phyloP scores from a whole-genome alignment of 2,888 invertebrate species.

The Atherix ibis region DNA sequence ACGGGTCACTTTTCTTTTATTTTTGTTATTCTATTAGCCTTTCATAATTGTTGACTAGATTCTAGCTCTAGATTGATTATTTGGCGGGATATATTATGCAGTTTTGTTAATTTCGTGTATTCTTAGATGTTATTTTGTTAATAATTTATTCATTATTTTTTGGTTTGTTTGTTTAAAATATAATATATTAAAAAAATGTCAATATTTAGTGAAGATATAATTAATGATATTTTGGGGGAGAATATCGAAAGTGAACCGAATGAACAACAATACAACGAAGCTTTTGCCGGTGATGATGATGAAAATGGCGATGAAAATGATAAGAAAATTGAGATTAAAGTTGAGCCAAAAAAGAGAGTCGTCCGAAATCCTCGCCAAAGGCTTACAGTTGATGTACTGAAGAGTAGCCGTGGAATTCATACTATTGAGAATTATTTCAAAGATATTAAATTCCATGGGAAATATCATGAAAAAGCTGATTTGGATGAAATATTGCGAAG shows the following conservation, averaged over 20 bases:
- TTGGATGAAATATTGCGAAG: slow-evolving; percentile 62
- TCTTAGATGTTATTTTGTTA: not conserved
- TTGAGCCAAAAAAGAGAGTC: slow-evolving; percentile 39
- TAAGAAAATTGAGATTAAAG: slow-evolving; percentile 26
- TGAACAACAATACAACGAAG: slow-evolving; percentile 29
- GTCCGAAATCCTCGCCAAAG: slow-evolving; percentile 49
- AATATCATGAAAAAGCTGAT: slow-evolving; percentile 70
- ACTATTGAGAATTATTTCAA: slow-evolving; percentile 63
- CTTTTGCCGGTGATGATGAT: slow-evolving; percentile 25
- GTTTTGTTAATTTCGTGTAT: no score
- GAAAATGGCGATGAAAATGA: slow-evolving; percentile 35
- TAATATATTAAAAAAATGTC: slow-evolving; percentile 10
- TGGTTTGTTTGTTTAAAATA: not conserved
- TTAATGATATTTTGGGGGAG: slow-evolving; percentile 22
- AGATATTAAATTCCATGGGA: slow-evolving; percentile 61
- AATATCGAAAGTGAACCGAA: slow-evolving; percentile 33
- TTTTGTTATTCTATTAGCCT: no score
- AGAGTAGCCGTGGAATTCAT: slow-evolving; percentile 62
- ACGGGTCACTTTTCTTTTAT: no score
- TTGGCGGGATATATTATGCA: no score
- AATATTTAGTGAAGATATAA: slow-evolving; percentile 12
- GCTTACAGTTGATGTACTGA: slow-evolving; percentile 53
- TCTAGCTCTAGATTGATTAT: no score
- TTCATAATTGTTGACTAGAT: no score
- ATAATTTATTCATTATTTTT: no score